Evolutionary conservation across 1,140 invertebrate genomes (phyloP), one percentile per base, ranked within the genome.

Genomic region (Scylla paramamosain): DNA sequence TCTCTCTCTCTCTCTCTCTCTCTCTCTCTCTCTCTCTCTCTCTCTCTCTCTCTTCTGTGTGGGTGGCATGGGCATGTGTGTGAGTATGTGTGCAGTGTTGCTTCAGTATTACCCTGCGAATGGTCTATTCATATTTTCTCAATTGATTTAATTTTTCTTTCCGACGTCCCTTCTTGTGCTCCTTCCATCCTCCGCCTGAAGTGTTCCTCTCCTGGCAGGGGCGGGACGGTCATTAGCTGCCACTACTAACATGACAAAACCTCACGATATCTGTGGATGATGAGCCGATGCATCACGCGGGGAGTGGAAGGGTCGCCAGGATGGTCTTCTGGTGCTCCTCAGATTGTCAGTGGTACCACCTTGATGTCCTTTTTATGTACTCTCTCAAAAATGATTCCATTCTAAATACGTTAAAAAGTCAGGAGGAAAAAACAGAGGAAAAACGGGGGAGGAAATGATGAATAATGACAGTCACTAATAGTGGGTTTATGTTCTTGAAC

Each of bases 231-330:
- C 88, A 94, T 94, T 94, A 94, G 88, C 87, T 46, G 77, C 87
- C 52, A 89, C 59, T 48, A 90, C 93, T 82, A 67, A 94, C 93
- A 94, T 94, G 93, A 94, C 93, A 94, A 94, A 94, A 87, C 93
- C 87, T 94, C 59, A 90, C 93, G 93, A 90, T 94, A 77, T 59
- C 32, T 94, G 29, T 31, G 28, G 87, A 59, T 77, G 88, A 94
- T 94, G 93, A 94, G 93, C 59, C 93, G 86, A 94, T 94, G 39
- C 32, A 89, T 94, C 93, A 94, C 32, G n/a, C 16, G 0, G 84
- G 87, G 92, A 87, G 39, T 29, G 91, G 31, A 31, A n/a, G 31
- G 77, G 0, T 32, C 48, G 32, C 59, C 39, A 39, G 10, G 0
- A 16, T 46, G 1, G 45, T n/a, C n/a, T n/a, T 77, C 25, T n/a